Evolutionary conservation across 2,113 vertebrate species (phyloP), one percentile per base, ranked within the genome.

Genomic region (Macquaria ambigua): DNA sequence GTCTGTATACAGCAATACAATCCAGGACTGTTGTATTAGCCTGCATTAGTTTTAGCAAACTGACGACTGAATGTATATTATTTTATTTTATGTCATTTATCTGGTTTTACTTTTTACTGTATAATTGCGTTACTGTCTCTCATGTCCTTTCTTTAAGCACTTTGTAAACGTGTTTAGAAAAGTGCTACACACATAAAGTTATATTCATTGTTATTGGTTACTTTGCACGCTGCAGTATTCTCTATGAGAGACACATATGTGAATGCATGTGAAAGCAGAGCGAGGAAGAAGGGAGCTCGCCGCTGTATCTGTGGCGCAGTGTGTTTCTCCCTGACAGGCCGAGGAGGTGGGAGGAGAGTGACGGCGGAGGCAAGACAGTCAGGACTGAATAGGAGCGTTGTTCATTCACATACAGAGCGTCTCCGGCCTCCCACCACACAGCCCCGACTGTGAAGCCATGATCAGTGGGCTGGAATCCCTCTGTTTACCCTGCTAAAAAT

Each of bases 401-500:
- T 52, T 84, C 88, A 82, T 90, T 90, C 87, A 86, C 83, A 66
- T 79, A 5, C 55, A 11, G 48, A 61, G 48, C 41, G 56, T 74
- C 75, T 86, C 74, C 74, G 31, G 31, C 79, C 83, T 73, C 82
- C 82, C 78, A 59, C 50, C 66, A 37, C 84, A 25, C 77, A 2
- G 37, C 3, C 85, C 80, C 25, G 76, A 53, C 78, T 67, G 81
- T 18, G 79, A 64, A 81, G 86, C 76, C 84, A 10, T 71, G 89
- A 90, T 89, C 86, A 75, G 78, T 85, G 89, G 86, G 84, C 93
- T 92, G 93, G 93, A 93, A 90, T 93, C 85, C 93, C 92, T 94
- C 85, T 93, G 88, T 94, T 94, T 95, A 93, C 71, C 39, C 87
- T 86, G 91, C 94, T 94, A 95, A 88, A 94, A 95, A 95, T 95